These are phyloP conservation scores for Diarsia dahlii DNA, from an alignment of 2,888 invertebrate genomes.

Conservation along the genomic window DNA sequence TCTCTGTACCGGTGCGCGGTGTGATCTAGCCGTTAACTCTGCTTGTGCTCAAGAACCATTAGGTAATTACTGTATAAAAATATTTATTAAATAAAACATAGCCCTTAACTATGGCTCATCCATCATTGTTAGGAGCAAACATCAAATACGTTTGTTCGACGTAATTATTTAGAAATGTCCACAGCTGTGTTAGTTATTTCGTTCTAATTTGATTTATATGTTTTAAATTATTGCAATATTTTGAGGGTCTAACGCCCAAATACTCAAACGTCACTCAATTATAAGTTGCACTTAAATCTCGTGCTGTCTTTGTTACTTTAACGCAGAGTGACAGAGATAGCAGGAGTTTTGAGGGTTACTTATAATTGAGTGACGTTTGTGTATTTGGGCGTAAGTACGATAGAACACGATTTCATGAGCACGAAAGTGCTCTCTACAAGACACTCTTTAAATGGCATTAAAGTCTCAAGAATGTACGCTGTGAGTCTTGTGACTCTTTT, in stretches of 20 bases:
- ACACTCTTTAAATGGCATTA: neutral
- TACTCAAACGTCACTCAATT: too few relatives aligned
- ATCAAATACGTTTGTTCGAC: conserved; percentile 41
- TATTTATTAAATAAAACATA: neutral
- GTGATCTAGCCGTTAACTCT: too few relatives aligned
- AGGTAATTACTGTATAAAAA: too few relatives aligned
- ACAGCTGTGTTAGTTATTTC: conserved; percentile 47
- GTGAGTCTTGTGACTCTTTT: too few relatives aligned
- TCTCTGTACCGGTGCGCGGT: too few relatives aligned
- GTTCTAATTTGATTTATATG: conserved; percentile 45
- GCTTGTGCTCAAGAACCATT: neutral
- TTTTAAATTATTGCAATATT: conserved; percentile 37
- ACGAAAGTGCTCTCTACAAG: neutral
- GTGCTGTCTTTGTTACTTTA: too few relatives aligned
- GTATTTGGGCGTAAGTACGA: too few relatives aligned
- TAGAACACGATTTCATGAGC: neutral
- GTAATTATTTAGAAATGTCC: conserved; percentile 57
- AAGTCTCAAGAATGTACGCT: neutral
- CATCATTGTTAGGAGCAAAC: conserved; percentile 43
- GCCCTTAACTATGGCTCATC: conserved; percentile 52
- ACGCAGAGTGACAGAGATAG: too few relatives aligned
- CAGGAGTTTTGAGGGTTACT: too few relatives aligned
- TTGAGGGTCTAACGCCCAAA: neutral
- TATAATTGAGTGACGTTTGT: too few relatives aligned
- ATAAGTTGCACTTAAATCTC: too few relatives aligned